phyloP scores from a whole-genome alignment of 2,797 vertebrate genomes.

The Microctenopoma lineatum region DNA sequence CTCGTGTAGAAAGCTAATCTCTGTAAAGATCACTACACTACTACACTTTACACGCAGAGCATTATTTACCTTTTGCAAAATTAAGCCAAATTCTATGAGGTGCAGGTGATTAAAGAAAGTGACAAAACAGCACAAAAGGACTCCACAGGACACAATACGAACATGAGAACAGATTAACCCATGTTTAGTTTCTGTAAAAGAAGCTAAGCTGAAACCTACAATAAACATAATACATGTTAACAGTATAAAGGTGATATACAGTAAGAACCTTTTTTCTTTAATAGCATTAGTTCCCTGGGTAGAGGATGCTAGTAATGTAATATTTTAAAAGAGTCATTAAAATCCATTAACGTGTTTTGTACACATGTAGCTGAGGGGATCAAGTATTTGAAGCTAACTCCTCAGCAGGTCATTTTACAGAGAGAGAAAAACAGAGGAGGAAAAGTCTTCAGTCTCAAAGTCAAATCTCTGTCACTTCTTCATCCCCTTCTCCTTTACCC shows the following conservation, averaged over 20 bases:
- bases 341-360: too few relatives aligned
- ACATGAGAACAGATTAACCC: slow-evolving; percentile 41
- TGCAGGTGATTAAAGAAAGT: slow-evolving; percentile 63
- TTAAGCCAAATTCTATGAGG: slow-evolving; percentile 47
- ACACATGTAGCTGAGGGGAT: neutral
- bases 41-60: slow-evolving; percentile 30
- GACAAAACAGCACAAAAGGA: slow-evolving; percentile 46
- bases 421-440: neutral
- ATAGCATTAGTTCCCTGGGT: neutral
- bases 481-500: neutral
- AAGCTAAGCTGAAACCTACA: neutral
- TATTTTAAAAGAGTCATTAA: neutral
- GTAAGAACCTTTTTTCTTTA: neutral
- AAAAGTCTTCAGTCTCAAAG: neutral
- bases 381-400: neutral
- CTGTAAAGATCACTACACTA: slow-evolving; percentile 4
- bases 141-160: slow-evolving; percentile 37
- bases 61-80: slow-evolving; percentile 62
- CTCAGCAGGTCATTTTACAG: neutral
- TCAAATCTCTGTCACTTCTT: neutral
- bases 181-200: slow-evolving; percentile 30
- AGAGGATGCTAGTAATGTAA: neutral
- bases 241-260: neutral
- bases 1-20: neutral
- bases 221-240: neutral